Evolutionary conservation across 1,140 invertebrate genomes (phyloP).

Genomic region (Drosophila ficusphila): DNA sequence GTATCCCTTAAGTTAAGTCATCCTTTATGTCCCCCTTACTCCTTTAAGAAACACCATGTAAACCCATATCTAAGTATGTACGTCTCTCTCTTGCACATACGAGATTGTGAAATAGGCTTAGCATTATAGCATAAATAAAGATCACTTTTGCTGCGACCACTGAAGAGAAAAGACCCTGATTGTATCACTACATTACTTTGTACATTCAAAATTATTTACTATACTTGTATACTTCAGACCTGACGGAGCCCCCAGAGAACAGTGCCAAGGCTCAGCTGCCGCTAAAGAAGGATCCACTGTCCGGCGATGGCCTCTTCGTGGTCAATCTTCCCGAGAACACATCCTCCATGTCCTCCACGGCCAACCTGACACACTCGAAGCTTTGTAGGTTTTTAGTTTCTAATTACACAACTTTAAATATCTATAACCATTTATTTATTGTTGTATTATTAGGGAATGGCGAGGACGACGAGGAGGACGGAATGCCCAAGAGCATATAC

Average conservation of each 20-base stretch:
- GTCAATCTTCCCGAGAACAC: conserved; percentile 78
- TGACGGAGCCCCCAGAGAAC: conserved; percentile 80
- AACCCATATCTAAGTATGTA: too few species aligned
- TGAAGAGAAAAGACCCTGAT: too few species aligned
- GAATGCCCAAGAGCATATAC: conserved; percentile 60
- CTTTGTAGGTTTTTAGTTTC: conserved; percentile 58
- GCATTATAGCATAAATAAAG: too few species aligned
- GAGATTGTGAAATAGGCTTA: too few species aligned
- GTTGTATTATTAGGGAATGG: conserved; percentile 69
- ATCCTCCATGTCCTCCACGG: conserved; percentile 76
- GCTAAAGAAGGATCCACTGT: conserved; percentile 75
- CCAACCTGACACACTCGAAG: conserved; percentile 72
- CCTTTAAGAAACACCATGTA: too few species aligned
- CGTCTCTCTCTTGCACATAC: too few species aligned
- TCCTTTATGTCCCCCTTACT: too few species aligned
- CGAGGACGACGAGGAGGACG: conserved; percentile 56
- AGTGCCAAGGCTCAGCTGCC: conserved; percentile 81
- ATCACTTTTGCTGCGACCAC: too few species aligned
- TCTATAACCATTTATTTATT: neutral
- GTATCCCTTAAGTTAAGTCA: too few species aligned
- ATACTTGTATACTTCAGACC: conserved; percentile 35
- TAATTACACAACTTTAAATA: too few species aligned
- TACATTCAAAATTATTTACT: fast-evolving
- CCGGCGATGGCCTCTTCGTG: conserved; percentile 78
- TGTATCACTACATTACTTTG: too few species aligned